These are phyloP conservation scores for Drosophila prolongata DNA, from an alignment of 2,888 invertebrate species.

Conservation along the genomic window DNA sequence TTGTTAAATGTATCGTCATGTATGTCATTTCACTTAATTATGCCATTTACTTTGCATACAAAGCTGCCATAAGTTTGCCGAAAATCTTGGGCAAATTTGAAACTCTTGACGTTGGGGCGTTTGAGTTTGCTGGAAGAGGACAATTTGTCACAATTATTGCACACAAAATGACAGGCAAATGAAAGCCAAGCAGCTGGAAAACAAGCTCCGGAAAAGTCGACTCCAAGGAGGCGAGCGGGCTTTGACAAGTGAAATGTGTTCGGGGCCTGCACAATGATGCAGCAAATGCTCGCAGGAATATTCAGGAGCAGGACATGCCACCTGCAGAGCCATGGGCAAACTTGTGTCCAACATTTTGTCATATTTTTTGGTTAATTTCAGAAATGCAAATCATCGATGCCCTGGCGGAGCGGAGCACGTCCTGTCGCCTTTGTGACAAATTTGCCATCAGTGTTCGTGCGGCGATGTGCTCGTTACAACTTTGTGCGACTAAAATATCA, in stretches of 20 bases:
- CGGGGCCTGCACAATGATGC: slow-evolving; percentile 62
- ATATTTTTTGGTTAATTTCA: slow-evolving; percentile 76
- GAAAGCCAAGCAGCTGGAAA: slow-evolving; percentile 71
- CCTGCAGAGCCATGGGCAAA: slow-evolving; percentile 26
- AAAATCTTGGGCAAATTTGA: slow-evolving; percentile 46
- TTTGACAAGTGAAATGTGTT: slow-evolving; percentile 44
- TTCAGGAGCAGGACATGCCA: slow-evolving; percentile 31
- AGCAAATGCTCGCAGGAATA: slow-evolving; percentile 57
- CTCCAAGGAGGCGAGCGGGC: slow-evolving; percentile 10
- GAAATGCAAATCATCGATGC: slow-evolving; percentile 77
- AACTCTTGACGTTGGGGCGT: slow-evolving; percentile 16
- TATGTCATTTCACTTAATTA: slow-evolving; percentile 44
- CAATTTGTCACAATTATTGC: slow-evolving; percentile 77
- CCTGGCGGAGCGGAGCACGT: slow-evolving; percentile 29
- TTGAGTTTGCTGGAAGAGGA: slow-evolving; percentile 43
- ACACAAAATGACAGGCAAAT: slow-evolving; percentile 67
- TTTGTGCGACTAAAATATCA: slow-evolving; percentile 61
- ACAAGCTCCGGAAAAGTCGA: slow-evolving; percentile 51
- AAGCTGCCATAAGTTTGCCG: slow-evolving; percentile 53
- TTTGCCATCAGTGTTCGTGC: slow-evolving; percentile 61
- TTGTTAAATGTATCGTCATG: slow-evolving; percentile 32
- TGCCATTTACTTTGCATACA: slow-evolving; percentile 44
- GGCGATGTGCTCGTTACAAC: slow-evolving; percentile 59
- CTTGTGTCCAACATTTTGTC: slow-evolving; percentile 57
- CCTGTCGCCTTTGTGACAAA: slow-evolving; percentile 66